phyloP scores from a whole-genome alignment of 2,797 vertebrate species.

The Apodemus agrarius region DNA sequence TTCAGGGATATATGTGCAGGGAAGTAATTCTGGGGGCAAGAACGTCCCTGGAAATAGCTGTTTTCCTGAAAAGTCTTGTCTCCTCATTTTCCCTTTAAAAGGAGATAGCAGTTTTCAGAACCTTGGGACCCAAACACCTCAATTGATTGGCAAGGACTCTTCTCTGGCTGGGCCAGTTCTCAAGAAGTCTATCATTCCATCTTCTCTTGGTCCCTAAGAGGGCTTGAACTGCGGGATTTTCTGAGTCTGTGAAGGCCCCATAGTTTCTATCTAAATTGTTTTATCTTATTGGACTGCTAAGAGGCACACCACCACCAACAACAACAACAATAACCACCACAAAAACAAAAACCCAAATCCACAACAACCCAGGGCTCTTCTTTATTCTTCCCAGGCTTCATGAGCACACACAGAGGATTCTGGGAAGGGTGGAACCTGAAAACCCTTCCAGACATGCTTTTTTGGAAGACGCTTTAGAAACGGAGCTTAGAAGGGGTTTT shows the following conservation, averaged over 20 bases:
- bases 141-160: background rate
- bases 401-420: background rate
- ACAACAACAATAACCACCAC: background rate
- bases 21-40: slow-evolving; percentile 66
- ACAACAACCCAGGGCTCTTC: background rate
- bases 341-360: background rate
- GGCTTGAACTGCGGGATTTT: background rate
- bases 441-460: background rate
- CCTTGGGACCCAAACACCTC: background rate
- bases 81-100: slow-evolving; percentile 35
- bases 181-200: background rate
- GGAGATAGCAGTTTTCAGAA: background rate
- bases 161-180: background rate
- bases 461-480: slow-evolving; percentile 59
- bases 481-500: slow-evolving; percentile 23
- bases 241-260: background rate
- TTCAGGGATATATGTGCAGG: slow-evolving; percentile 50
- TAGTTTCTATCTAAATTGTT: background rate
- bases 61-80: slow-evolving; percentile 56
- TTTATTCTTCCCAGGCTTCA: background rate
- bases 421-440: background rate
- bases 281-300: background rate
- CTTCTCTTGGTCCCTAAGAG: slow-evolving; percentile 6
- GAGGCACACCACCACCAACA: background rate
- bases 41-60: slow-evolving; percentile 19